Evolutionary conservation across 2,797 vertebrate species (phyloP).

Genomic region (Danio aesculapii): DNA sequence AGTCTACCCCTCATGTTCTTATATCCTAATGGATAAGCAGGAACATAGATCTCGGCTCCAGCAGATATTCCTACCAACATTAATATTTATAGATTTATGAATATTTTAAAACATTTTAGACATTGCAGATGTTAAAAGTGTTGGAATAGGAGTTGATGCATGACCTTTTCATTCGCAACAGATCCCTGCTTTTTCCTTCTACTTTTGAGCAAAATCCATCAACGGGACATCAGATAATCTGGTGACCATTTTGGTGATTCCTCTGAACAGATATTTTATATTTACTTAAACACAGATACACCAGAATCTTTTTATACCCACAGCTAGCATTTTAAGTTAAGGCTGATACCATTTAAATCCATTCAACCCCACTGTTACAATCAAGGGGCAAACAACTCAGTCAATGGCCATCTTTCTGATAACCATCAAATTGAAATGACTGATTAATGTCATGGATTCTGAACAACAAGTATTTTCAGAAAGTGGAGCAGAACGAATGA

Average conservation of each 20-base stretch:
- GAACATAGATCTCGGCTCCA: slow-evolving; percentile 13
- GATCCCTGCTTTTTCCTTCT: not conserved
- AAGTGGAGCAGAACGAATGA: no score
- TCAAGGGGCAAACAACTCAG: no score
- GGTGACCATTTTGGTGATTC: not conserved
- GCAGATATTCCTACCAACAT: slow-evolving; percentile 33
- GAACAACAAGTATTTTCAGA: no score
- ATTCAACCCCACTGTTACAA: no score
- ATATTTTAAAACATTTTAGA: slow-evolving; percentile 66
- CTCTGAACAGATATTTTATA: not conserved
- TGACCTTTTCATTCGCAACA: slow-evolving; percentile 47
- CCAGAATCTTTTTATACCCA: not conserved
- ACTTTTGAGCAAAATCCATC: slow-evolving; percentile 7
- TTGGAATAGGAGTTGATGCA: slow-evolving; percentile 19
- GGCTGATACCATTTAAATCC: no score
- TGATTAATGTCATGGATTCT: no score
- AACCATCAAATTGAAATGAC: no score
- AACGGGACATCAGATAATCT: not conserved
- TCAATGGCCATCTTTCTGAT: no score
- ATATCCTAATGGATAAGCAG: not conserved
- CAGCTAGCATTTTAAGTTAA: not conserved
- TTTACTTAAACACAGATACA: not conserved
- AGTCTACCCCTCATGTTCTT: slow-evolving; percentile 32
- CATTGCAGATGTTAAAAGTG: slow-evolving; percentile 48
- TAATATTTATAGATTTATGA: slow-evolving; percentile 66